Conservation (phyloP, 64 coral and sea anemone species). For the Catalaphyllia jardinei region DNA sequence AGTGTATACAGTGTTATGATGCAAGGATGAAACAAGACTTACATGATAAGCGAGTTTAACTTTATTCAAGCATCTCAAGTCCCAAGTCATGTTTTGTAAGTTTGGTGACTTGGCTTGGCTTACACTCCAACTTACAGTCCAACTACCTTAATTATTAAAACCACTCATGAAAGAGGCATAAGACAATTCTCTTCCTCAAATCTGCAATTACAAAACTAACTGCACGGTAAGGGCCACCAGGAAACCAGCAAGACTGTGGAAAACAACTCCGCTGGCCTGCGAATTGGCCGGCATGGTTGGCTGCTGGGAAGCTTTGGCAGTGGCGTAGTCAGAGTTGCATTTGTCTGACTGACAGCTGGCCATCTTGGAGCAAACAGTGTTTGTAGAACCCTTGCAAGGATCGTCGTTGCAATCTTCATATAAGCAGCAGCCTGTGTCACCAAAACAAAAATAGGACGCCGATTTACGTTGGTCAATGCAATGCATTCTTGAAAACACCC, state of each 20-base stretch:
- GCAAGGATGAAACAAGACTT: too few species aligned
- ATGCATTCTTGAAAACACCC: neutral
- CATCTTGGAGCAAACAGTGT: slow-evolving; percentile 20
- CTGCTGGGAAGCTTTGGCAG: neutral
- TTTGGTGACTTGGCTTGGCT: too few species aligned
- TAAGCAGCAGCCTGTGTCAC: slow-evolving; percentile 18
- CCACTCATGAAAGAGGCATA: too few species aligned
- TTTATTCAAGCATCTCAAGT: too few species aligned
- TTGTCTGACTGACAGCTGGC: slow-evolving; percentile 37
- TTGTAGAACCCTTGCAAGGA: neutral
- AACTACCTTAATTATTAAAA: too few species aligned
- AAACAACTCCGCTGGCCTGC: neutral
- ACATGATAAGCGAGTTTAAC: too few species aligned
- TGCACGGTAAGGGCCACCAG: neutral
- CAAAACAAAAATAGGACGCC: neutral
- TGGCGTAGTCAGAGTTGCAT: slow-evolving; percentile 21
- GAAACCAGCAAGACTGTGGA: neutral
- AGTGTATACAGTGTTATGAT: too few species aligned
- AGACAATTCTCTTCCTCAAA: neutral
- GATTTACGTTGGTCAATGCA: neutral
- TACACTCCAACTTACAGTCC: too few species aligned
- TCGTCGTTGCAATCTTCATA: slow-evolving; percentile 19
- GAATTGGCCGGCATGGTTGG: neutral
- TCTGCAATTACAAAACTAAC: neutral
- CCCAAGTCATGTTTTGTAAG: too few species aligned